Base-by-base conservation (phyloP, 2,888 invertebrate genomes). In the Chymomyza fuscimana region DNA sequence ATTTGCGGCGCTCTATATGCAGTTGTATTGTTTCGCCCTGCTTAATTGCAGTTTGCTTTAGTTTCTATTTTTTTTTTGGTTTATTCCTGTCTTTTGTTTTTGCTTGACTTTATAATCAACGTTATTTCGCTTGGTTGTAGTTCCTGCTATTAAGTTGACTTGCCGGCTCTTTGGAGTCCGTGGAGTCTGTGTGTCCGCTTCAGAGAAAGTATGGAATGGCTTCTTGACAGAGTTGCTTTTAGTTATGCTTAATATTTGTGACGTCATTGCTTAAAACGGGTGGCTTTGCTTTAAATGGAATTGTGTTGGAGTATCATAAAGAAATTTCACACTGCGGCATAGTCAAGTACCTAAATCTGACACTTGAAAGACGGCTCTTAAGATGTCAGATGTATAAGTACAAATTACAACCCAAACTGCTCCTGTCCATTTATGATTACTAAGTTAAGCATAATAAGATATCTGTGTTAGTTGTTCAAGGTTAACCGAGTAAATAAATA, bases 11-110 rank as follows among this genome's bases (percentile, higher is more conserved):
- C 64, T 70, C 66, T n/a, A 63, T 70, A 63, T 46, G 50, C 65
- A 72, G 64, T 65, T 76, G 62, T 71, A 70, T 77, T 72, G 74
- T 72, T 68, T 50, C 15, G 16, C 5, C 16, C 69, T 60, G 62
- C 63, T 68, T 73, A 73, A 78, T 72, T 78, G 76, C 68, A 65
- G 40, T 29, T 66, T 60, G 51, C 52, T 54, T 58, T 40, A 58
- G 51, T 63, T 52, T 58, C 15, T 40, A 46, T 46, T 56, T 50
- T 60, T 32, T 56, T 51, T 22, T 67, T 62, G 25, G 1, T 25
- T 25, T 25, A 25, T 25, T 58, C 61, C 59, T 65, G 22, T 50
- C 25, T 36, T 67, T 68, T 50, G 10, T 25, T 54, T 19, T 6
- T 10, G n/a, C 40, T 10, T 29, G 50, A 61, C 29, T 32, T 59